phyloP scores from a whole-genome alignment of 2,797 vertebrate species.

The Enteromius trimaculatus region DNA sequence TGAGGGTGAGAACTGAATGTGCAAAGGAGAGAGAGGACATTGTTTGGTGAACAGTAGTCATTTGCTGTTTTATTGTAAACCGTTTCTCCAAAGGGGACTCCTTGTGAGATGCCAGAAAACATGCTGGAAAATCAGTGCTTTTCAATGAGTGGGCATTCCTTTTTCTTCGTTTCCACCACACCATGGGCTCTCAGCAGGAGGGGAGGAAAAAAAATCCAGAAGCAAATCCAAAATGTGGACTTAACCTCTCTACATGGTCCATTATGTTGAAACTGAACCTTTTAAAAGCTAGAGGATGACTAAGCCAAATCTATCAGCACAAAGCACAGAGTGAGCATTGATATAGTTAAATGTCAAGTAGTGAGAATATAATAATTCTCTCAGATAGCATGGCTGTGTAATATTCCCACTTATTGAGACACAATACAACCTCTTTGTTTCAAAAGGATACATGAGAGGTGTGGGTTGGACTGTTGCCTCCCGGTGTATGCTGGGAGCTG shows the following conservation, averaged over 20 bases:
- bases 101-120: slow-evolving; percentile 25
- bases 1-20: neutral
- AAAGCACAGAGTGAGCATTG: slow-evolving; percentile 1
- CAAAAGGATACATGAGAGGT: slow-evolving; percentile 26
- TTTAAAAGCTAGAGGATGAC: slow-evolving; percentile 25
- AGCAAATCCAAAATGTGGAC: slow-evolving; percentile 26
- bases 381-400: slow-evolving; percentile 25
- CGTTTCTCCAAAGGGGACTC: neutral
- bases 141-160: slow-evolving; percentile 7
- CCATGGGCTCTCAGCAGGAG: neutral
- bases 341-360: slow-evolving; percentile 46
- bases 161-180: slow-evolving; percentile 1
- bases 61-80: slow-evolving; percentile 11
- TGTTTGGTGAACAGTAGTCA: slow-evolving; percentile 15
- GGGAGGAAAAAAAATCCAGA: neutral
- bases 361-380: slow-evolving; percentile 17
- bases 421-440: slow-evolving; percentile 26
- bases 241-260: slow-evolving; percentile 22
- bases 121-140: slow-evolving; percentile 26
- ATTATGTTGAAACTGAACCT: slow-evolving; percentile 28
- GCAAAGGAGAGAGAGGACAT: neutral
- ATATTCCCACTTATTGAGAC: slow-evolving; percentile 10
- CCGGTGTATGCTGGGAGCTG: neutral
- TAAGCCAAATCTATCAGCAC: slow-evolving; percentile 19
- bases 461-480: slow-evolving; percentile 25